Conservation (phyloP, 2,797 vertebrate species). For the Chaunax sp. region DNA sequence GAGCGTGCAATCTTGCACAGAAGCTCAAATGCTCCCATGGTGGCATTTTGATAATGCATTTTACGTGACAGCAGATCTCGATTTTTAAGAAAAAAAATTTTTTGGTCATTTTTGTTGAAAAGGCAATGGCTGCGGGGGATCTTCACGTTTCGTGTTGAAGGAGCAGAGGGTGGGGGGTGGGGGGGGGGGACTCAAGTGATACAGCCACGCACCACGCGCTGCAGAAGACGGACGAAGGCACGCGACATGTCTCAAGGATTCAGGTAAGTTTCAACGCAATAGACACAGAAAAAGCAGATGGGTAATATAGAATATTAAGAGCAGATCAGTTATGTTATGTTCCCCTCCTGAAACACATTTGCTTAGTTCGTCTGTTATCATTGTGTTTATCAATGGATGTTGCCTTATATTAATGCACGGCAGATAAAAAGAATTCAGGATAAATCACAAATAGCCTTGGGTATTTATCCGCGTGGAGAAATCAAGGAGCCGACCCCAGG, state of each 20-base stretch:
- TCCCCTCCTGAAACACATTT: not conserved
- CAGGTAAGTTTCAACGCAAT: slow-evolving; percentile 84
- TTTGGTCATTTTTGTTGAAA: not conserved
- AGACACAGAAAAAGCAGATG: slow-evolving; percentile 14
- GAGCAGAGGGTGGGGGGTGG: slow-evolving; percentile 13
- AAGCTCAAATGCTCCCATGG: not conserved
- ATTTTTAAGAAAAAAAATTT: too few species aligned
- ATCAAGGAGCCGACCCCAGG: not conserved
- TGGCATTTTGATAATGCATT: not conserved
- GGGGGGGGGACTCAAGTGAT: slow-evolving; percentile 78
- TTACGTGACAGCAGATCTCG: not conserved
- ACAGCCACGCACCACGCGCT: slow-evolving; percentile 79
- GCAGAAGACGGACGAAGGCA: slow-evolving; percentile 77
- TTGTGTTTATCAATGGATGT: not conserved
- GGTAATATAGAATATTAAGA: not conserved
- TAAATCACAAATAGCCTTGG: not conserved
- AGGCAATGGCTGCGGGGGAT: slow-evolving; percentile 13
- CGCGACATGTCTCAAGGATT: slow-evolving; percentile 78
- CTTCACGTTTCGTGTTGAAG: slow-evolving; percentile 31
- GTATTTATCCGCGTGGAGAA: slow-evolving; percentile 4
- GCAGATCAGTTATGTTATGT: not conserved
- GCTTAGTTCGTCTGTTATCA: not conserved
- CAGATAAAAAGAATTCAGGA: not conserved
- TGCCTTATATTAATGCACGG: not conserved
- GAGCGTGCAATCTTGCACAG: not conserved